Conservation (phyloP, 2,797 vertebrate species). For the Danio aesculapii region DNA sequence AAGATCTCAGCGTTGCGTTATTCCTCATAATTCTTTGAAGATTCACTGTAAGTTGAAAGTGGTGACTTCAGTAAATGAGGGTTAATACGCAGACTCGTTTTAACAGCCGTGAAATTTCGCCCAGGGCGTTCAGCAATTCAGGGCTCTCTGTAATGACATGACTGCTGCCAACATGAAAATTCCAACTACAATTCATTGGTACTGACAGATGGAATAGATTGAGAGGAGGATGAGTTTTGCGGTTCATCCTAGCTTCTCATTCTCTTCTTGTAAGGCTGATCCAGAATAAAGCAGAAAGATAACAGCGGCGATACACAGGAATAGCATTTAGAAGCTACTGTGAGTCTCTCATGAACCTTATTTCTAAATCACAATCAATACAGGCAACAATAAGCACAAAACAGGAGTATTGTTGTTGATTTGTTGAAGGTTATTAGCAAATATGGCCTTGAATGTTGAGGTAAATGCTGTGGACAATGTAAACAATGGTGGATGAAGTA, state of each 20-base stretch:
- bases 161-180: slow-evolving; percentile 51
- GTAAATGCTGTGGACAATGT: neutral
- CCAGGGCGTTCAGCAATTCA: slow-evolving; percentile 46
- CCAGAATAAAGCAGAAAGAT: slow-evolving; percentile 17
- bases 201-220: slow-evolving; percentile 50
- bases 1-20: slow-evolving; percentile 18
- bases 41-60: slow-evolving; percentile 49
- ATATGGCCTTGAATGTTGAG: neutral
- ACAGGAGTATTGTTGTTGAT: neutral
- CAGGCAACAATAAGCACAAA: neutral
- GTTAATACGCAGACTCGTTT: slow-evolving; percentile 48
- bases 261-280: slow-evolving; percentile 25
- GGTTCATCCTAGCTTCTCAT: slow-evolving; percentile 26
- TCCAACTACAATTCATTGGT: slow-evolving; percentile 46
- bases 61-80: slow-evolving; percentile 45
- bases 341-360: slow-evolving; percentile 14
- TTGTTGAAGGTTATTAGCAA: neutral
- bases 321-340: neutral
- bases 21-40: slow-evolving; percentile 47
- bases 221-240: slow-evolving; percentile 37
- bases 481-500: too few relatives aligned
- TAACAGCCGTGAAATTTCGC: slow-evolving; percentile 53
- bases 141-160: slow-evolving; percentile 51
- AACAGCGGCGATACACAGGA: neutral
- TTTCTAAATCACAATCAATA: neutral